Percentiles rank a stretch among this genome's conserved stretches.
phyloP scores from a whole-genome alignment of 2,113 vertebrate genomes.

The Vanacampus margaritifer region DNA sequence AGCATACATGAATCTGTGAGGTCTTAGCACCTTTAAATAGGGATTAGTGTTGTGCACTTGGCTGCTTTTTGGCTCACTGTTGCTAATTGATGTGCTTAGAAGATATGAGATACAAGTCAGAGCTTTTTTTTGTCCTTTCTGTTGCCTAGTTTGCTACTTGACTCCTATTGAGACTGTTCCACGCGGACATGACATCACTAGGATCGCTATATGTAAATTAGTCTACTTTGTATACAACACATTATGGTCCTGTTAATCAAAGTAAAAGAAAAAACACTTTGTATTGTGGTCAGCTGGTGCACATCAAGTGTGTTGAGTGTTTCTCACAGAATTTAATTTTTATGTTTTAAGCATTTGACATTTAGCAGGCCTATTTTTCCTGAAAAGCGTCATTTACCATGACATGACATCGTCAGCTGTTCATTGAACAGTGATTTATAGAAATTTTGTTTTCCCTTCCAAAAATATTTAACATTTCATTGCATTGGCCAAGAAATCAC shows the following conservation, averaged over 20 bases:
- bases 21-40: not conserved
- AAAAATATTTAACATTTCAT: no score
- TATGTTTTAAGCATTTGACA: not conserved
- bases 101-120: not conserved
- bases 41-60: slow-evolving; percentile 32
- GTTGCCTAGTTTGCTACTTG: not conserved
- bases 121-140: not conserved
- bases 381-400: no score
- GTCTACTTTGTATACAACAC: not conserved
- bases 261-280: not conserved
- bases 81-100: slow-evolving; percentile 29
- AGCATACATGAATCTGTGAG: not conserved
- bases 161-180: not conserved
- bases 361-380: not conserved
- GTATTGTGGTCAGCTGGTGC: not conserved
- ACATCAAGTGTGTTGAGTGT: not conserved
- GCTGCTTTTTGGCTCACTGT: slow-evolving; percentile 26
- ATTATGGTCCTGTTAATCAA: not conserved
- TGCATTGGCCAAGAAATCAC: no score
- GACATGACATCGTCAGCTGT: no score
- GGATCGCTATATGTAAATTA: not conserved
- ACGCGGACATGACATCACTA: not conserved
- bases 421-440: no score
- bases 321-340: no score
- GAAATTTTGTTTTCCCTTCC: no score